Base-by-base conservation (phyloP, 1,140 invertebrate genomes). In the Drosophila persimilis region DNA sequence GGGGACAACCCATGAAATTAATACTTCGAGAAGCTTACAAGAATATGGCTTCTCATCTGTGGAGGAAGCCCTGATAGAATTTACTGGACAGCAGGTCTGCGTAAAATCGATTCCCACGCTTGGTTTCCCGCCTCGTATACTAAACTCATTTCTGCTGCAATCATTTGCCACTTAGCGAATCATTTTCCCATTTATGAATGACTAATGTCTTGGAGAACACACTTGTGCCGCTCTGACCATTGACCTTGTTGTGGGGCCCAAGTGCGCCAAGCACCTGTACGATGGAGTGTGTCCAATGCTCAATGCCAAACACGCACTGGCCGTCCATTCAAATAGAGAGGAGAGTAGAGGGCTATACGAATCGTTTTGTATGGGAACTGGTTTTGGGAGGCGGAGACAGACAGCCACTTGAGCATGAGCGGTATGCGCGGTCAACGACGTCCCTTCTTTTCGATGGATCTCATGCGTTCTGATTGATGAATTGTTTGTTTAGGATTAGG, bases 401-500 rank as follows among this genome's bases (percentile, higher is more conserved):
- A 9, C 29, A 24, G 24, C 56, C 57, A 80, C 64, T 74, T 58
- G 60, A 65, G 65, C 62, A 67, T 69, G 47, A 51, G 62, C 65
- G 83, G 63, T 79, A 67, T 62, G 52, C 47, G 62, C 65, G 83
- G 63, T 83, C 83, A 84, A 66, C 80, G 84, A 76, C 78, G 84
- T 79, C 65, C 11, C 35, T 54, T 46, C 44, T 55, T 60, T 41
- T 77, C 65, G 63, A 67, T 39, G 62, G 47, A 79, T 81, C 72
- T 67, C 48, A 47, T 53, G 35, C 29, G 58, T 57, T 67, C 63
- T 83, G 84, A 89, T 75, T 79, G 79, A 88, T 89, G 72, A 63
- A 22, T 62, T 86, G 80, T 86, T 89, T 89, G 67, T 73, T 89
- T 88, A 73, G 85, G 66, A 84, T 73, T 79, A 62, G 15, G 41